Base-by-base conservation (phyloP, 2,888 invertebrate species). In the Agrochola circellaris region DNA sequence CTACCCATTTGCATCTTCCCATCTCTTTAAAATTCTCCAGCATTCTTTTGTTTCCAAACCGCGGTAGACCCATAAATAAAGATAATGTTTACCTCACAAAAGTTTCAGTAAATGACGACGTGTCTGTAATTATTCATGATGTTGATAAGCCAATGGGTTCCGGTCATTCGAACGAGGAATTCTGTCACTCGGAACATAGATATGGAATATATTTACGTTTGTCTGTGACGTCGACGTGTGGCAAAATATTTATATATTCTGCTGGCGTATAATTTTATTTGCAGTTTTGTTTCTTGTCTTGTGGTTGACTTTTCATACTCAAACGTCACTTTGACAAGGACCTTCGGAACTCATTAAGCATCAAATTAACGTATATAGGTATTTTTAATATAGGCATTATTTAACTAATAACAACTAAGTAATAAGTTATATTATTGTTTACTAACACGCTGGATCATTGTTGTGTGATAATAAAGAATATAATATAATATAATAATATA, bases 51-150 rank as follows among this genome's bases (percentile, higher is more conserved):
- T 65, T 64, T 26, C 42, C 58, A 17, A 75, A 72, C 54, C 38
- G 20, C 38, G 64, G 48, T 58, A 38, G 61, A 48, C 61, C 61
- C 48, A 30, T 67, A 73, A 84, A 84, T 61, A 64, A 84, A 73
- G 61, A 69, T 79, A 68, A 85, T 70, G 71, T 84, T 82, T 82
- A 77, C 70, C n/a, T 68, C 45, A 11, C 62, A 77, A 80, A 89
- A 80, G 79, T 87, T 89, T 77, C 60, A 83, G 77, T 75, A 81
- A 85, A 82, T 71, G 71, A 38, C 72, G 78, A 62, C 87, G 87
- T 85, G 89, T 67, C 64, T 45, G 66, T 51, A 75, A 84, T 85
- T 84, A 86, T 87, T 86, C 83, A 87, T 83, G 64, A 48, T 75
- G 38, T 83, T 87, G 74, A 70, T 81, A 77, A 76, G 70, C 67